Conservation (phyloP, 1,140 invertebrate genomes). For the Parasteatoda tepidariorum region DNA sequence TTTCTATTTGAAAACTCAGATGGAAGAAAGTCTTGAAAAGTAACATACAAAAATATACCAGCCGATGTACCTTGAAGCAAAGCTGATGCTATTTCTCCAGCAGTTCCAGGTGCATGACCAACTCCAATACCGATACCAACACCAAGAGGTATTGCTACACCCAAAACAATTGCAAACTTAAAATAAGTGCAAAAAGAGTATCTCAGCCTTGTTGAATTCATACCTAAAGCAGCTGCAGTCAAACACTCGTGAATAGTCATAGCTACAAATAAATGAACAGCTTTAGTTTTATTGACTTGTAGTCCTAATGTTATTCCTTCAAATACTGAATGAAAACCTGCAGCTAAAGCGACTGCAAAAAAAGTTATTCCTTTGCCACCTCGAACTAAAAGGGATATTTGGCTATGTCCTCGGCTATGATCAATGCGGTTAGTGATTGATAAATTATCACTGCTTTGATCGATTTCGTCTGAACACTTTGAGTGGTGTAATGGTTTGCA, state of each 20-base stretch:
- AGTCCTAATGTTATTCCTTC: constrained; percentile 70
- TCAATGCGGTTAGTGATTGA: neutral
- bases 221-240: constrained; percentile 69
- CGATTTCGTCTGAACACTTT: neutral
- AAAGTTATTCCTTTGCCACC: constrained; percentile 63
- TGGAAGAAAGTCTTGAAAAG: constrained; percentile 68
- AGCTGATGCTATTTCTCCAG: constrained; percentile 64
- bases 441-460: constrained; percentile 5
- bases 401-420: constrained; percentile 33
- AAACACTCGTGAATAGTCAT: constrained; percentile 69
- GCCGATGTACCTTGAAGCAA: constrained; percentile 69
- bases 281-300: constrained; percentile 64
- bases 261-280: constrained; percentile 68
- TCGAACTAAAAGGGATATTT: constrained; percentile 49
- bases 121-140: constrained; percentile 67
- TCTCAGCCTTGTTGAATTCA: constrained; percentile 66
- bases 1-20: constrained; percentile 64
- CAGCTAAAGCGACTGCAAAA: constrained; percentile 68
- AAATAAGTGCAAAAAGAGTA: constrained; percentile 63
- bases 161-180: constrained; percentile 65
- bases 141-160: constrained; percentile 68
- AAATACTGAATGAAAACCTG: constrained; percentile 70
- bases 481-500: neutral
- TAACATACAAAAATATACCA: constrained; percentile 69
- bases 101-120: constrained; percentile 63